Base-by-base conservation (phyloP, 2,888 invertebrate species). In the Urechis unicinctus region DNA sequence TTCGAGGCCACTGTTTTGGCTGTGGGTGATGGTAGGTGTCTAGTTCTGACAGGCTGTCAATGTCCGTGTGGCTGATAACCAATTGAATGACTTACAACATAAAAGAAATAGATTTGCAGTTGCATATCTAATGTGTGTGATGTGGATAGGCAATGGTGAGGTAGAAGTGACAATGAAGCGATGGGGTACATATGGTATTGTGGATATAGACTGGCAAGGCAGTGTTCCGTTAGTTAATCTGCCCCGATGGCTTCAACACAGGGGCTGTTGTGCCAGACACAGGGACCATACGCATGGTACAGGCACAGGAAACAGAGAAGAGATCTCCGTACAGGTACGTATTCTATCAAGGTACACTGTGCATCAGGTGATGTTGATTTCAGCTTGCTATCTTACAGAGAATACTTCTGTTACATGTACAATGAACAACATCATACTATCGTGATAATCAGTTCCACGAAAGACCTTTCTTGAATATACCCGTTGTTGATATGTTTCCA, bases 21-120 rank as follows among this genome's bases (percentile, higher is more conserved):
- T 54, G 68, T 75, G 2, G 60, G 71, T 63, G 73, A 74, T 63
- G 68, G 72, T 73, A 59, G 57, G 55, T 42, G 49, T 30, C 2
- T 71, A 73, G 55, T 51, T 68, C 44, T 75, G 73, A 67, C 69
- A 68, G 4, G 50, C 73, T 3, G 67, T 68, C 48, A 60, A 74
- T 25, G 66, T 70, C 13, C 59, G 60, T 2, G 51, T 61, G n/a
- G n/a, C n/a, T n/a, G n/a, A n/a, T n/a, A n/a, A n/a, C n/a, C n/a
- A n/a, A n/a, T n/a, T n/a, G n/a, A n/a, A n/a, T n/a, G n/a, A n/a
- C n/a, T n/a, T n/a, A n/a, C n/a, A n/a, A n/a, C n/a, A n/a, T n/a
- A n/a, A n/a, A n/a, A n/a, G n/a, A n/a, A n/a, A n/a, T n/a, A n/a
- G n/a, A n/a, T n/a, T n/a, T n/a, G n/a, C n/a, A n/a, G n/a, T n/a